phyloP scores from a whole-genome alignment of 2,888 invertebrate species.

The Lingula anatina region DNA sequence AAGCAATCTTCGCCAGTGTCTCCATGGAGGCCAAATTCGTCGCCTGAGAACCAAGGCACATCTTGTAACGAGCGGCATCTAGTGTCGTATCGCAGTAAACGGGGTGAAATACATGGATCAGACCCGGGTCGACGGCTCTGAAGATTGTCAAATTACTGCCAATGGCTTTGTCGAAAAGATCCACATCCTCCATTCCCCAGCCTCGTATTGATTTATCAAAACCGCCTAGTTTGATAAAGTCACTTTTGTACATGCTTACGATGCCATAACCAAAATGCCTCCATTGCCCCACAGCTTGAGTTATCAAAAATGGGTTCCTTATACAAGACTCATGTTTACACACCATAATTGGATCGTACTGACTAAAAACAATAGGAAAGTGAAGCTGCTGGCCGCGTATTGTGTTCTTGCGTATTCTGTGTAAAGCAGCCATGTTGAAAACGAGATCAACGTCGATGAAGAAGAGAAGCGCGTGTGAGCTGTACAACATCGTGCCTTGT shows the following conservation, averaged over 20 bases:
- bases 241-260: constrained; percentile 78
- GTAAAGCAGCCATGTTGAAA: constrained; percentile 68
- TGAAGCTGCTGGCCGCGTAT: constrained; percentile 61
- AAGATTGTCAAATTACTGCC: constrained; percentile 65
- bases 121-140: constrained; percentile 75
- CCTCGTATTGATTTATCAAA: constrained; percentile 84
- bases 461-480: constrained; percentile 69
- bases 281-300: constrained; percentile 72
- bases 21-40: no score
- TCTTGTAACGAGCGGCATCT: constrained; percentile 71
- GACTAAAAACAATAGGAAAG: constrained; percentile 91
- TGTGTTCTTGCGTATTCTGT: constrained; percentile 57
- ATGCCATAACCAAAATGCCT: constrained; percentile 93
- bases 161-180: constrained; percentile 75
- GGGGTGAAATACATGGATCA: constrained; percentile 89
- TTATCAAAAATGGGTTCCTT: constrained; percentile 9
- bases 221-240: constrained; percentile 74
- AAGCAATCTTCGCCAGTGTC: no score
- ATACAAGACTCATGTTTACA: constrained; percentile 4
- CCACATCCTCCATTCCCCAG: constrained; percentile 96
- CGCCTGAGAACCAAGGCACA: constrained; percentile 94
- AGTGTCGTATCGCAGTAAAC: constrained; percentile 77
- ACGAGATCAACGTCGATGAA: constrained; percentile 94
- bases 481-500: constrained; percentile 23
- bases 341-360: constrained; percentile 71